A percentile compares a stretch with the other conserved stretches of the same genome.
These are phyloP conservation scores for Limnephilus lunatus DNA, from an alignment of 2,888 invertebrate species.

Conservation along the genomic window DNA sequence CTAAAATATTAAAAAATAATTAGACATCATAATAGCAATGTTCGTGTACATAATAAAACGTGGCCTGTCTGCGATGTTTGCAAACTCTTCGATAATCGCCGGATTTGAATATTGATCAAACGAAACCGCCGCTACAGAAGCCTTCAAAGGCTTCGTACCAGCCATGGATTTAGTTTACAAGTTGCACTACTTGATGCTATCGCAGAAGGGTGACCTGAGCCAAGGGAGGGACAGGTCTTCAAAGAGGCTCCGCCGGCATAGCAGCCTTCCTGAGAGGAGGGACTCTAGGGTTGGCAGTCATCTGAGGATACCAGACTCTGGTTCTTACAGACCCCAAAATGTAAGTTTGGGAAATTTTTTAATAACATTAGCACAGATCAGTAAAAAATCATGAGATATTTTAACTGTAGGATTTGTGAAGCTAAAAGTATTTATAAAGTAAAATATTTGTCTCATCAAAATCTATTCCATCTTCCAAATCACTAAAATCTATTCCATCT, in stretches of 20 bases:
- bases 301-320: conserved; percentile 39
- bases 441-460: too few species aligned
- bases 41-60: not conserved
- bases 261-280: conserved; percentile 76
- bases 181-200: conserved; percentile 75
- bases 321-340: conserved; percentile 4
- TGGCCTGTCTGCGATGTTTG: not conserved
- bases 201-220: conserved; percentile 76
- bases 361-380: not conserved
- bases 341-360: not conserved
- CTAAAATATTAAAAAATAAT: not conserved
- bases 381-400: too few species aligned
- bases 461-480: too few species aligned
- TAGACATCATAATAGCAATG: not conserved
- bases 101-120: not conserved
- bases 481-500: too few species aligned
- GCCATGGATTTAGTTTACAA: conserved; percentile 76
- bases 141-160: not conserved
- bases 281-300: conserved; percentile 50
- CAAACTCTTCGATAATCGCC: not conserved
- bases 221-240: conserved; percentile 76
- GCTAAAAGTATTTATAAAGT: too few species aligned
- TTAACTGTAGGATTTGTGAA: too few species aligned
- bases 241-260: conserved; percentile 71
- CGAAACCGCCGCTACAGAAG: not conserved